These are phyloP conservation scores for Erebia ligea DNA, from an alignment of 2,888 invertebrate species.

Conservation along the genomic window DNA sequence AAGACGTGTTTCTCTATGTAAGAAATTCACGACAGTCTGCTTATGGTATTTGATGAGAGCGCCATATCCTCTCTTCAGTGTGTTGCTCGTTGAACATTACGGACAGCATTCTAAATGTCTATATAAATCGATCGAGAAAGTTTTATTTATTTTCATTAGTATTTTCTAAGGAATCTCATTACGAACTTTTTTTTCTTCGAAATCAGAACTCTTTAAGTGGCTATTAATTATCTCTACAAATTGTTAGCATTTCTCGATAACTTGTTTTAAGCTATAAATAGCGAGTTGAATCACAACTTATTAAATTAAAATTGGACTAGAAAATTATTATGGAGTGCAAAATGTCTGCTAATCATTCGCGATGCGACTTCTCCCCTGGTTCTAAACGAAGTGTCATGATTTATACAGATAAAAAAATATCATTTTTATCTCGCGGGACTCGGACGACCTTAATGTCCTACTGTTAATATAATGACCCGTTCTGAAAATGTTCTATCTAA, in stretches of 20 bases:
- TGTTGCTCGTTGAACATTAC: neutral
- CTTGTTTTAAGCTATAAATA: conserved; percentile 6
- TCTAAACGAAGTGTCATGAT: too few species aligned
- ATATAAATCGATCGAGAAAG: conserved; percentile 25
- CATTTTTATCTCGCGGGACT: too few species aligned
- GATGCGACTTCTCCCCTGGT: neutral
- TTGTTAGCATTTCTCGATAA: conserved; percentile 7
- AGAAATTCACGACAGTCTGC: neutral
- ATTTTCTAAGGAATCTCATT: conserved; percentile 24
- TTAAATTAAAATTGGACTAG: conserved; percentile 6
- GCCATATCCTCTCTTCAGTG: neutral
- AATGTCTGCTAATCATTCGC: neutral
- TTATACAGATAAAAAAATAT: too few species aligned
- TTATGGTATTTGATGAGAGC: neutral
- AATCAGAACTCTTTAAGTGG: conserved; percentile 14
- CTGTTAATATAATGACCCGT: too few species aligned
- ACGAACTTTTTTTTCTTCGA: conserved; percentile 15
- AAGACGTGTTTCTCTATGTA: too few species aligned
- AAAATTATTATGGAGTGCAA: neutral
- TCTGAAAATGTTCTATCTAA: too few species aligned
- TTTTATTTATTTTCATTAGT: conserved; percentile 27
- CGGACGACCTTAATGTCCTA: too few species aligned
- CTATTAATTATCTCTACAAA: conserved; percentile 19
- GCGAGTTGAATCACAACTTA: neutral
- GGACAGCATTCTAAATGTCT: conserved; percentile 24